Evolutionary conservation across 2,888 invertebrate species (phyloP).

Genomic region (Pyrochroa serraticornis): DNA sequence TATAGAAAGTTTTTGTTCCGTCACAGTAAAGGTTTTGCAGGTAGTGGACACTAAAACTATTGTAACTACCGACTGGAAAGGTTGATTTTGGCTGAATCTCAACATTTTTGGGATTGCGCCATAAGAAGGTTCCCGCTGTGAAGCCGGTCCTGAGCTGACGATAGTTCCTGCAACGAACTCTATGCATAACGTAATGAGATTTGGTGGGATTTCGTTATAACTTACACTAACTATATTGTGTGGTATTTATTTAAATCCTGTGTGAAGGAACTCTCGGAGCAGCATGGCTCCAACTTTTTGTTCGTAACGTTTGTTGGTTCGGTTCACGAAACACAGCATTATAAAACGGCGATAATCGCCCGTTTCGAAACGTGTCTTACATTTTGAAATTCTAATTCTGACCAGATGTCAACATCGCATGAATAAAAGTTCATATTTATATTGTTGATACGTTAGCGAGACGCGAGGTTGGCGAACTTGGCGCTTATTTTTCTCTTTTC

Average conservation of each 20-base stretch:
- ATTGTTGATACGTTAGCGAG: background rate
- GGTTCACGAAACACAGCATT: constrained; percentile 2
- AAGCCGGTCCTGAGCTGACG: too few species aligned
- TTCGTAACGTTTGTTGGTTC: background rate
- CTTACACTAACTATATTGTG: constrained; percentile 2
- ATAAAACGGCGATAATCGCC: constrained; percentile 21
- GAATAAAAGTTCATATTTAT: constrained; percentile 28
- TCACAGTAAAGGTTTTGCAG: too few species aligned
- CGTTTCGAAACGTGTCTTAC: constrained; percentile 29
- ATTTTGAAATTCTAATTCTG: constrained; percentile 28
- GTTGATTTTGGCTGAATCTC: too few species aligned
- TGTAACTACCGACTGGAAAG: too few species aligned
- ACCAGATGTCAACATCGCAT: constrained; percentile 29
- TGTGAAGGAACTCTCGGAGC: constrained; percentile 7
- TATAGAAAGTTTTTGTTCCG: too few species aligned
- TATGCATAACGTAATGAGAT: constrained; percentile 17
- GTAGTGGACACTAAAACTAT: too few species aligned
- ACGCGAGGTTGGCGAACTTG: constrained; percentile 23
- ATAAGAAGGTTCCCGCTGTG: too few species aligned
- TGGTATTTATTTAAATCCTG: constrained; percentile 15
- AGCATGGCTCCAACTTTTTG: background rate
- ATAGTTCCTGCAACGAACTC: constrained; percentile 10
- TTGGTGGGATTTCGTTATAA: constrained; percentile 11
- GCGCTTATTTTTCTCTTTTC: constrained; percentile 15
- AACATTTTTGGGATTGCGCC: too few species aligned